Evolutionary conservation across 2,113 vertebrate species (phyloP).

Genomic region (Paedocypris sp.): DNA sequence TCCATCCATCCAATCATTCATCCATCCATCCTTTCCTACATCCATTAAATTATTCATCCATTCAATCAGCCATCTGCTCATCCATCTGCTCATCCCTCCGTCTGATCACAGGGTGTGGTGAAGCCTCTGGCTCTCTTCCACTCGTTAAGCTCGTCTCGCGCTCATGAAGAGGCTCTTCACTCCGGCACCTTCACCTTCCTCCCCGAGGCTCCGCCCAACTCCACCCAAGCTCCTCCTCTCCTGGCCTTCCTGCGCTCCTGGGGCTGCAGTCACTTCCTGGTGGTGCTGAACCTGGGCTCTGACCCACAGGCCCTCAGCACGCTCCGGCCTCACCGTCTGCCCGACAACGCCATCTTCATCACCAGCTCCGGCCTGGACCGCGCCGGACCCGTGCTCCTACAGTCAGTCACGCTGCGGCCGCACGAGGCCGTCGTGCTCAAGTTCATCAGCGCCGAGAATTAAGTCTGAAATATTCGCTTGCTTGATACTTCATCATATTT

Average conservation of each 20-base stretch:
- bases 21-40: too few species aligned
- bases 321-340: conserved; percentile 42
- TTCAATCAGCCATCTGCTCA: too few species aligned
- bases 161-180: conserved; percentile 54
- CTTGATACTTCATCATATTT: too few species aligned
- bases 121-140: conserved; percentile 39
- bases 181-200: conserved; percentile 54
- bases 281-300: conserved; percentile 53
- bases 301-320: conserved; percentile 37
- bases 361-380: conserved; percentile 51
- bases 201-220: conserved; percentile 18
- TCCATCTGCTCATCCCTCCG: too few species aligned
- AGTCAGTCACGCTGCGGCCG: conserved; percentile 44
- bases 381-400: conserved; percentile 40
- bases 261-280: conserved; percentile 57
- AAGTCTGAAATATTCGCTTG: conserved; percentile 18
- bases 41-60: too few species aligned
- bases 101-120: background rate
- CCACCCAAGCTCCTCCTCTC: conserved; percentile 33
- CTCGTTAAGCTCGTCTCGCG: conserved; percentile 48
- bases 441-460: conserved; percentile 48
- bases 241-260: conserved; percentile 61
- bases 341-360: conserved; percentile 48
- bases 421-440: conserved; percentile 59
- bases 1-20: too few species aligned